Percentiles rank a stretch among this genome's conserved stretches.
Conservation (phyloP, 2,113 vertebrate species). For the human region DNA sequence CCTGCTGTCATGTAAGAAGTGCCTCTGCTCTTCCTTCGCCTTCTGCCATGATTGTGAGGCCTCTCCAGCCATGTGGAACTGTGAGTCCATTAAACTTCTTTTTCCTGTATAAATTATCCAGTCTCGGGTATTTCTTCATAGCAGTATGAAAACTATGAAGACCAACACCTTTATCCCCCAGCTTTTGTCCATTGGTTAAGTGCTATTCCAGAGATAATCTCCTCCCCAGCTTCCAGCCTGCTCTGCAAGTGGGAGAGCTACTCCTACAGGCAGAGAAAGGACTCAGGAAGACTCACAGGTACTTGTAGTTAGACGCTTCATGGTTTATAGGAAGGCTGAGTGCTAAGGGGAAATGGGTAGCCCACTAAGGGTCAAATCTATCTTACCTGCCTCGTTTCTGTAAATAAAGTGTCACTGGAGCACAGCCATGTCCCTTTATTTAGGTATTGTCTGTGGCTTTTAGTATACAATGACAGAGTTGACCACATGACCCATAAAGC, state of each 20-base stretch:
- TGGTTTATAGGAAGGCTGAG: background rate
- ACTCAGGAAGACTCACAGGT: background rate
- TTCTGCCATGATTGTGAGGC: too few species aligned
- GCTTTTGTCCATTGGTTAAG: background rate
- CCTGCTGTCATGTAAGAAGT: too few species aligned
- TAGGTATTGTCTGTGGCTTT: background rate
- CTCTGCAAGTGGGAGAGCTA: background rate
- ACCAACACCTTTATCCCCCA: background rate
- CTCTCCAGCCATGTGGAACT: too few species aligned
- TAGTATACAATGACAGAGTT: background rate
- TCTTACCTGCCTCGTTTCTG: background rate
- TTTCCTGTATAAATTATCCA: too few species aligned
- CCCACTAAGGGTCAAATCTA: background rate
- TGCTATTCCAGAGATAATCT: background rate
- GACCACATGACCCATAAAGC: background rate
- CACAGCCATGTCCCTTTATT: background rate
- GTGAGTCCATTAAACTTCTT: too few species aligned
- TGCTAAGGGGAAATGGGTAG: background rate
- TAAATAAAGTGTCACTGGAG: background rate
- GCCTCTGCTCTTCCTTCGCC: too few species aligned
- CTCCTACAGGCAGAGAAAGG: background rate
- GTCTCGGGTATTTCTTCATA: too few species aligned
- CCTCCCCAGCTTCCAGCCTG: background rate
- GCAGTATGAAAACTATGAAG: too few species aligned
- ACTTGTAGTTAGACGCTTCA: background rate